These are phyloP conservation scores for Holocentrus rufus DNA, from an alignment of 2,797 vertebrate genomes.

Conservation along the genomic window DNA sequence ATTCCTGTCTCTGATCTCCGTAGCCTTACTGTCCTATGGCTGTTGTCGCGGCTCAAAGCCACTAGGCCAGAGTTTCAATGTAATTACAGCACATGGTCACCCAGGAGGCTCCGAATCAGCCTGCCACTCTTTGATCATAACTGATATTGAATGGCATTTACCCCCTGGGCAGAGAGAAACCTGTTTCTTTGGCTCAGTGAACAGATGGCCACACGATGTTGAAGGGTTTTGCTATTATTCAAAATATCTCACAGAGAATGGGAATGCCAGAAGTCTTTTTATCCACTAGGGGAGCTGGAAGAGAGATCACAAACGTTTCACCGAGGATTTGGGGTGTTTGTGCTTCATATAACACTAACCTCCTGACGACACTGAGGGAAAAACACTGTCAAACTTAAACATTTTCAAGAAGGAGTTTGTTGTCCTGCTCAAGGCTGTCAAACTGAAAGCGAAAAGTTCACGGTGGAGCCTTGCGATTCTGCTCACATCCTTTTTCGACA, in stretches of 20 bases:
- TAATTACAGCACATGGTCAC: slow-evolving; percentile 67
- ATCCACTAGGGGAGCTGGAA: slow-evolving; percentile 53
- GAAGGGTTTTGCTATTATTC: slow-evolving; percentile 66
- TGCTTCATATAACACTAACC: slow-evolving; percentile 53
- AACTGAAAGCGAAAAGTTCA: slow-evolving; percentile 26
- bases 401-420: slow-evolving; percentile 52
- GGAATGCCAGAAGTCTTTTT: slow-evolving; percentile 59
- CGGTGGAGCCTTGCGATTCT: slow-evolving; percentile 45
- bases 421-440: slow-evolving; percentile 35
- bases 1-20: slow-evolving; percentile 10
- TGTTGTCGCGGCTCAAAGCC: slow-evolving; percentile 50
- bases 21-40: slow-evolving; percentile 23
- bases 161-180: slow-evolving; percentile 60
- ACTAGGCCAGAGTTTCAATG: slow-evolving; percentile 49
- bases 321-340: slow-evolving; percentile 44
- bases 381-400: slow-evolving; percentile 53
- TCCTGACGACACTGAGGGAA: slow-evolving; percentile 39
- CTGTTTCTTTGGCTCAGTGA: slow-evolving; percentile 61
- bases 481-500: slow-evolving; percentile 41
- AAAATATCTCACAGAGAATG: slow-evolving; percentile 59
- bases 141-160: slow-evolving; percentile 70
- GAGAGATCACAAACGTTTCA: slow-evolving; percentile 57
- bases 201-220: slow-evolving; percentile 72
- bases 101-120: slow-evolving; percentile 52
- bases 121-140: slow-evolving; percentile 70